A percentile compares a stretch with the other conserved stretches of the same genome.
Evolutionary conservation across 2,797 vertebrate genomes (phyloP).

Genomic region (Eulemur coronatus): DNA sequence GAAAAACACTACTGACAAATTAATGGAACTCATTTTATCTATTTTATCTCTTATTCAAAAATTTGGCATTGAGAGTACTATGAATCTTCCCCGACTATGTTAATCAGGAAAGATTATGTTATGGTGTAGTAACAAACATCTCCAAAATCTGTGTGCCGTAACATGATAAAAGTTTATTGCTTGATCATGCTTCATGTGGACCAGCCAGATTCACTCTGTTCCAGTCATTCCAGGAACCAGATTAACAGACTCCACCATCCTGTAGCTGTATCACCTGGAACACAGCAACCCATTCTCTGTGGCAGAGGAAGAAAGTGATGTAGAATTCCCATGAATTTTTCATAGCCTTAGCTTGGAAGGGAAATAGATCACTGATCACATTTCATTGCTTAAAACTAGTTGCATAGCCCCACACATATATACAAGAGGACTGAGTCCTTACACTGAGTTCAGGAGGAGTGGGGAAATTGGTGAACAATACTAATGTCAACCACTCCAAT

Average conservation of each 20-base stretch:
- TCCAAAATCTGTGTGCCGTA: neutral
- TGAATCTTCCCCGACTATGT: neutral
- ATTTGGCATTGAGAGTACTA: neutral
- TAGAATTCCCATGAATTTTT: neutral
- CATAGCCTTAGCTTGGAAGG: neutral
- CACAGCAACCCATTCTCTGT: neutral
- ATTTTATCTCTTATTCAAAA: constrained; percentile 49
- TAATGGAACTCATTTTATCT: constrained; percentile 34
- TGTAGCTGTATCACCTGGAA: neutral
- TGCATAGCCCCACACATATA: neutral
- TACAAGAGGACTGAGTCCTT: neutral
- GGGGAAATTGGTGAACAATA: neutral
- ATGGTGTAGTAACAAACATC: neutral
- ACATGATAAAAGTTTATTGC: neutral
- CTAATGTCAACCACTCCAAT: neutral
- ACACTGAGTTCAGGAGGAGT: neutral
- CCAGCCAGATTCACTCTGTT: neutral
- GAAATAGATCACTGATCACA: neutral
- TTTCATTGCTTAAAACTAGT: neutral
- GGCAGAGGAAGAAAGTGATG: neutral
- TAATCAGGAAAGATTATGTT: constrained; percentile 4
- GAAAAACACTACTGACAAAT: constrained; percentile 50
- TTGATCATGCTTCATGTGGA: neutral
- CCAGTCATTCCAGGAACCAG: neutral
- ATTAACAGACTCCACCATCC: neutral